Percentiles rank a stretch among this genome's conserved stretches.
These are phyloP conservation scores for Zoanthus solanderi DNA, from an alignment of 92 coral and sea anemone species.

Conservation along the genomic window DNA sequence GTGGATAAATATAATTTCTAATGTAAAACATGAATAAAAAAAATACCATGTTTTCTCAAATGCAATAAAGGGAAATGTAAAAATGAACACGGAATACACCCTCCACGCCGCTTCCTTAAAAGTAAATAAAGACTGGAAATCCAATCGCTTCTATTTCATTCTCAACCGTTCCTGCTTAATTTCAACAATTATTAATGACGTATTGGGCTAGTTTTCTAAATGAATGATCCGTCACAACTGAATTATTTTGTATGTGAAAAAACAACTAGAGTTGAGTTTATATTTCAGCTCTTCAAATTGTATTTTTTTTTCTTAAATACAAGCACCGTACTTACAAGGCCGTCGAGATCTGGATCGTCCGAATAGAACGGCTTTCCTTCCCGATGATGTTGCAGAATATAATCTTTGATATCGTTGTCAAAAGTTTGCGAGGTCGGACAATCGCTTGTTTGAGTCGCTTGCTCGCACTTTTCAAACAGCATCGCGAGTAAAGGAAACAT, in stretches of 20 bases:
- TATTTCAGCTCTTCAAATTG: neutral
- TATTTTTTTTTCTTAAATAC: neutral
- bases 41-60: neutral
- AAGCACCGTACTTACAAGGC: conserved; percentile 75
- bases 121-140: conserved; percentile 4
- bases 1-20: conserved; percentile 4
- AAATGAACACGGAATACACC: neutral
- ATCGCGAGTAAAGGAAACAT: conserved; percentile 94
- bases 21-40: neutral
- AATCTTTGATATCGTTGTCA: conserved; percentile 95
- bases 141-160: conserved; percentile 24
- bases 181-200: conserved; percentile 51
- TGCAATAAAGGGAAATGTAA: neutral
- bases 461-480: conserved; percentile 98
- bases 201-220: conserved; percentile 47
- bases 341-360: conserved; percentile 93
- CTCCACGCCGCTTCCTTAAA: conserved; percentile 34
- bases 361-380: conserved; percentile 96
- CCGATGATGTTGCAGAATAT: conserved; percentile 87
- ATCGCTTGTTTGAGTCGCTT: conserved; percentile 94
- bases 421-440: conserved; percentile 86
- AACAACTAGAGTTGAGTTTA: conserved; percentile 4
- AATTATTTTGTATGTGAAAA: conserved; percentile 40
- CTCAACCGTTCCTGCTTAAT: conserved; percentile 28
- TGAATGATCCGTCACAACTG: conserved; percentile 51